Evolutionary conservation across 2,888 invertebrate species (phyloP).

Genomic region (Ornithoptera alexandrae): DNA sequence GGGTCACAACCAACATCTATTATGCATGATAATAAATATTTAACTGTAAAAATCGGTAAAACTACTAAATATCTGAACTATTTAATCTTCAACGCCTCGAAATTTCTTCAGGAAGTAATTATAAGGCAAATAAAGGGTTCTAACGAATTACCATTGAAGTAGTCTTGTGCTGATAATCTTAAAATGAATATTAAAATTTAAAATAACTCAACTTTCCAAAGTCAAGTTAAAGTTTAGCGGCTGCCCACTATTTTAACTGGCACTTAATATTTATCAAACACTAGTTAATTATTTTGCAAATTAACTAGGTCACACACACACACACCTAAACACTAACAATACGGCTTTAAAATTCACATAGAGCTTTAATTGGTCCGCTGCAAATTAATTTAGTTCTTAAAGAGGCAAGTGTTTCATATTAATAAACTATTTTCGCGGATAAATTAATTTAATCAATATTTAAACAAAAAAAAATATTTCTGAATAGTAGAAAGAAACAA

Average conservation of each 20-base stretch:
- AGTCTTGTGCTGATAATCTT: too few species aligned
- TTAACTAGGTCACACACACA: slow-evolving; percentile 20
- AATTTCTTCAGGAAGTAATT: too few species aligned
- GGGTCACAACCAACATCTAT: too few species aligned
- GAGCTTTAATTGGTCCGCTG: slow-evolving; percentile 17
- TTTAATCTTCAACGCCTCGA: too few species aligned
- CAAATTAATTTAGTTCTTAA: slow-evolving; percentile 18
- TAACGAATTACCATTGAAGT: too few species aligned
- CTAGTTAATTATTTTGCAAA: slow-evolving; percentile 6
- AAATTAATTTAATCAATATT: background rate
- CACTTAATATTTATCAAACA: background rate
- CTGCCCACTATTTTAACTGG: background rate
- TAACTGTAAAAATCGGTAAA: too few species aligned
- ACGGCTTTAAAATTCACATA: slow-evolving; percentile 16
- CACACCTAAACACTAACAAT: background rate
- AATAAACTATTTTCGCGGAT: background rate
- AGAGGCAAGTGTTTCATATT: slow-evolving; percentile 1
- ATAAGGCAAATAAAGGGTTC: too few species aligned
- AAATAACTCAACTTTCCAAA: background rate
- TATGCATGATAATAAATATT: too few species aligned
- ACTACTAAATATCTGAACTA: too few species aligned
- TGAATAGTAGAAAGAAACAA: too few species aligned
- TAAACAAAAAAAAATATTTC: too few species aligned
- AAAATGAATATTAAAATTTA: background rate
- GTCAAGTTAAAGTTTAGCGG: background rate